Percentiles rank a stretch among this genome's conserved stretches.
phyloP scores from a whole-genome alignment of 30 jellyfish, hydroid and myxozoan genomes.

The Phacellophora camtschatica region DNA sequence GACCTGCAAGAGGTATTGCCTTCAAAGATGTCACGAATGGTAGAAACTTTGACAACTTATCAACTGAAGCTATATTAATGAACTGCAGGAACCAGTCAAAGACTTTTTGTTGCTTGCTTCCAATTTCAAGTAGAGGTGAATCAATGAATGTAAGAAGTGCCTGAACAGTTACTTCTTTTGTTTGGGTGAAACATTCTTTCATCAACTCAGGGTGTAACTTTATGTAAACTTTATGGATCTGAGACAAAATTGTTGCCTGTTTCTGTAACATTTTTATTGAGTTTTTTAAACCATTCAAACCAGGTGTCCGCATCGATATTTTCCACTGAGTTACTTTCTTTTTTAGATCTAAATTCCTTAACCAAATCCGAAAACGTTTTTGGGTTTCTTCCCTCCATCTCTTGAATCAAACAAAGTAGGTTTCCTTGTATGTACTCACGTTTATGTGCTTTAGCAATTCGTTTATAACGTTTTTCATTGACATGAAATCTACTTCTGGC shows the following conservation, averaged over 20 bases:
- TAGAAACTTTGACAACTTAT: background rate
- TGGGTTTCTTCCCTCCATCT: too few relatives aligned
- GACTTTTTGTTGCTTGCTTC: background rate
- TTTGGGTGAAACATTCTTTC: background rate
- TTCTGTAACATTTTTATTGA: background rate
- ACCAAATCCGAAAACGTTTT: too few relatives aligned
- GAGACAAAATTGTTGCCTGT: background rate
- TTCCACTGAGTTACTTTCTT: background rate
- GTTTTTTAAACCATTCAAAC: background rate
- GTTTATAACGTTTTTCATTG: too few relatives aligned
- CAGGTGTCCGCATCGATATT: background rate
- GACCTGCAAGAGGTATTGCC: background rate
- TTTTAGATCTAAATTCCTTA: background rate
- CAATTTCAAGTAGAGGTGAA: background rate
- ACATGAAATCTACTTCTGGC: too few relatives aligned
- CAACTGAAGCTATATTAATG: background rate
- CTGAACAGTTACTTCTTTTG: background rate
- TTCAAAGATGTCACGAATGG: background rate
- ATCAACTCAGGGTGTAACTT: background rate
- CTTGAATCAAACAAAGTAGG: too few relatives aligned
- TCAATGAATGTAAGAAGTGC: background rate
- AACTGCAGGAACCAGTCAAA: background rate
- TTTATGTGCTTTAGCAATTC: too few relatives aligned
- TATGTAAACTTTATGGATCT: background rate
- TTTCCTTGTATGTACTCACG: too few relatives aligned